phyloP scores from a whole-genome alignment of 2,113 vertebrate species.

The Lathamus discolor region DNA sequence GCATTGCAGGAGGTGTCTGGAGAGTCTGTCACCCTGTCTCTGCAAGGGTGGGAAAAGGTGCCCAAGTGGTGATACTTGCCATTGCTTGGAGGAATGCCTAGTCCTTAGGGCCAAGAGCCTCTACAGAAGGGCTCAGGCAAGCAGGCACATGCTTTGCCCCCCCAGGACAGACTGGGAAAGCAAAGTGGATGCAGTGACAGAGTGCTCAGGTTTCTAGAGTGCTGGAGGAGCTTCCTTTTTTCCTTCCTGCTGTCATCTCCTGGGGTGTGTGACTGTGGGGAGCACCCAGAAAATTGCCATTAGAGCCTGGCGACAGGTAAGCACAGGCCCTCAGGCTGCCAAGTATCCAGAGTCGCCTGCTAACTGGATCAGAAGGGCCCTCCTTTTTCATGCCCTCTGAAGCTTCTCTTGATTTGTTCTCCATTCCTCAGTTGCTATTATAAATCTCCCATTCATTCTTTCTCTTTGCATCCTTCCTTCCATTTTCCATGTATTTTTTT shows the following conservation, averaged over 20 bases:
- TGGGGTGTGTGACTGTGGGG: slow-evolving; percentile 63
- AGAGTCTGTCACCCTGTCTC: not conserved
- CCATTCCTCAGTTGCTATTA: not conserved
- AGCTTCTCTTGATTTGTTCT: slow-evolving; percentile 37
- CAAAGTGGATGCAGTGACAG: not conserved
- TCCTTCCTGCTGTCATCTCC: slow-evolving; percentile 61
- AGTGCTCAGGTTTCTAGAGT: slow-evolving; percentile 69
- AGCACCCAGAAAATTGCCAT: slow-evolving; percentile 75
- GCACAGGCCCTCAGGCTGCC: slow-evolving; percentile 57
- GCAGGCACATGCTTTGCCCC: not conserved
- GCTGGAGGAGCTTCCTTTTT: slow-evolving; percentile 66
- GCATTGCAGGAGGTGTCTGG: not conserved
- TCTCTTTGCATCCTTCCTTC: slow-evolving; percentile 8
- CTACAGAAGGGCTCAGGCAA: not conserved
- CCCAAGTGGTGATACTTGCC: not conserved
- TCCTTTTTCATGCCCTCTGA: slow-evolving; percentile 33
- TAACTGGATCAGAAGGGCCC: slow-evolving; percentile 45
- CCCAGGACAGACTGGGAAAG: slow-evolving; percentile 25
- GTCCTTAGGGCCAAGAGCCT: not conserved
- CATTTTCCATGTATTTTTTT: not conserved
- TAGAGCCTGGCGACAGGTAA: slow-evolving; percentile 58
- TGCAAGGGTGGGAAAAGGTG: not conserved
- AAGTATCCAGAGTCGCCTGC: slow-evolving; percentile 45
- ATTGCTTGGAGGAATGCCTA: not conserved
- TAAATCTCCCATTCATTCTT: not conserved